Conservation (phyloP, 2,113 vertebrate genomes). For the Phasianus colchicus region DNA sequence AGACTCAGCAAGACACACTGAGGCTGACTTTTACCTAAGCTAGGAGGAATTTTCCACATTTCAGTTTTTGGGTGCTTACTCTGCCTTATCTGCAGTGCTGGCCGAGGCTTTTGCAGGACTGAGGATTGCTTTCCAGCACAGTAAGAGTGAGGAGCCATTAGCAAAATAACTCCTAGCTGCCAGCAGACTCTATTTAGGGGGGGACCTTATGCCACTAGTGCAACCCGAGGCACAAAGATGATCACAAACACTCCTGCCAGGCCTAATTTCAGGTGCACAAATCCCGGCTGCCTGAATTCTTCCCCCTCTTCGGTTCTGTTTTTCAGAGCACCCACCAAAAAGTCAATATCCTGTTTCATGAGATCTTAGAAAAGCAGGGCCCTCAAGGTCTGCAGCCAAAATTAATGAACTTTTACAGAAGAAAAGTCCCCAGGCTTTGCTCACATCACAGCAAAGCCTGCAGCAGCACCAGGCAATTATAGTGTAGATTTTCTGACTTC, state of each 20-base stretch:
- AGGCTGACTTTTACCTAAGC: background rate
- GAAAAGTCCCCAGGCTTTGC: constrained; percentile 13
- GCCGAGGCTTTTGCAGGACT: background rate
- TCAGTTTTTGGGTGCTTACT: background rate
- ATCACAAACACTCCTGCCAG: background rate
- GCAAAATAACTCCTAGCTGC: constrained; percentile 48
- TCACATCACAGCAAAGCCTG: background rate
- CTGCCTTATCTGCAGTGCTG: constrained; percentile 27
- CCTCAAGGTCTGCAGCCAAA: background rate
- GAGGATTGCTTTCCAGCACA: constrained; percentile 15
- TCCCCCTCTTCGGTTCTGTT: background rate
- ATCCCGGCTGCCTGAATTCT: background rate
- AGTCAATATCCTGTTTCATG: background rate
- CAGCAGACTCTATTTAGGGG: constrained; percentile 5
- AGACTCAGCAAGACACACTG: fast-evolving
- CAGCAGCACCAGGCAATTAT: constrained; percentile 42
- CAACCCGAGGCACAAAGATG: background rate
- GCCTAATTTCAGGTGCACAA: background rate
- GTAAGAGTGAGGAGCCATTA: constrained; percentile 42
- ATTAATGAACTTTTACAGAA: constrained; percentile 39
- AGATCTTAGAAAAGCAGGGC: background rate
- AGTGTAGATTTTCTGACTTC: constrained; percentile 9
- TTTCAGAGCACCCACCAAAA: background rate
- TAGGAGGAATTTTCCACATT: background rate
- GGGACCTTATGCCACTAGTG: background rate